These are phyloP conservation scores for Hormaphis cornu DNA, from an alignment of 1,140 invertebrate species.

Conservation along the genomic window DNA sequence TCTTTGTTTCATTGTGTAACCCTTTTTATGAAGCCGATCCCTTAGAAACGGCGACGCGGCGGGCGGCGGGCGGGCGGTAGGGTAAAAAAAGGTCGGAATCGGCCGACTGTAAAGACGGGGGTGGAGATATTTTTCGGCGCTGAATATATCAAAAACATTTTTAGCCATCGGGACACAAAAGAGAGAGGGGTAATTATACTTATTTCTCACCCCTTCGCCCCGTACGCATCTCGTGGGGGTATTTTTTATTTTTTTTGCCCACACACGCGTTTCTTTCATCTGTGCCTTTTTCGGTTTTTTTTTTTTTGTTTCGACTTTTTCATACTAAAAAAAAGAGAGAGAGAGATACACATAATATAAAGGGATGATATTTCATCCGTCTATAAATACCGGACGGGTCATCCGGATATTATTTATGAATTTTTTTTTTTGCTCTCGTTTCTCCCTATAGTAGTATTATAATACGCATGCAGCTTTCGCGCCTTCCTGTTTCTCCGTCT, in stretches of 20 bases:
- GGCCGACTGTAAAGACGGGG: constrained; percentile 32
- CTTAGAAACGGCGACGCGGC: too few species aligned
- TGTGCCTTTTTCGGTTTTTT: constrained; percentile 13
- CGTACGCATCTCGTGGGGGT: background rate
- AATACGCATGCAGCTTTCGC: background rate
- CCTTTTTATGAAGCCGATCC: constrained; percentile 32
- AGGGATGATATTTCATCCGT: constrained; percentile 32
- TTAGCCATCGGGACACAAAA: constrained; percentile 31
- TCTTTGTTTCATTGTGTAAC: constrained; percentile 33
- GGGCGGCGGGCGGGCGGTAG: background rate
- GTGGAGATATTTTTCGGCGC: constrained; percentile 32
- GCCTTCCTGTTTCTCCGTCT: constrained; percentile 28
- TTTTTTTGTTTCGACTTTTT: constrained; percentile 31
- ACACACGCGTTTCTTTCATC: constrained; percentile 32
- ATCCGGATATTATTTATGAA: constrained; percentile 32
- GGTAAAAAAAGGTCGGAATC: constrained; percentile 33
- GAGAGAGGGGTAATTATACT: constrained; percentile 32
- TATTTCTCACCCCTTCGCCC: constrained; percentile 30
- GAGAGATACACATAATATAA: background rate
- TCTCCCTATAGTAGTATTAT: too few species aligned
- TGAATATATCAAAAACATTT: constrained; percentile 33
- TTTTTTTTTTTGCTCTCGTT: constrained; percentile 5
- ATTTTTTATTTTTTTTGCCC: constrained; percentile 18
- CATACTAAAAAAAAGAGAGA: constrained; percentile 28
- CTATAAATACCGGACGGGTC: constrained; percentile 32